Base-by-base conservation (phyloP, 2,113 vertebrate species). In the Sinocyclocheilus anshuiensis region DNA sequence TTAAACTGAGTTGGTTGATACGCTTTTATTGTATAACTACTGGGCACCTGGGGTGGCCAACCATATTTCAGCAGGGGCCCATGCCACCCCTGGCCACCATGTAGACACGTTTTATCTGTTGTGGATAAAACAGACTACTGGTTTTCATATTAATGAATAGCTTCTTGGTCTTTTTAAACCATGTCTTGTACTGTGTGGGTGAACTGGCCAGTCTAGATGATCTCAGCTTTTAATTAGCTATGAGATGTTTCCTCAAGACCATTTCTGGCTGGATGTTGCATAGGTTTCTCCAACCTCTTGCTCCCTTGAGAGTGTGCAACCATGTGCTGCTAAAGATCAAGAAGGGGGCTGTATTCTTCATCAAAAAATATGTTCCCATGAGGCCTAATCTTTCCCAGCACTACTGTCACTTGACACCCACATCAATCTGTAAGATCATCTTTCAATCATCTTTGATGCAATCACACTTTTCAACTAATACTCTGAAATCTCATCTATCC, bases 71-170 rank as follows among this genome's bases (percentile, higher is more conserved):
- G 29, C 29, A 33, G 29, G 3, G 29, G 3, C 29, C 29, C 29
- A 33, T 33, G 29, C 29, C 29, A 33, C 29, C 29, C 29, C 29
- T 33, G 29, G 29, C 29, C 29, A 3, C 29, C 29, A 33, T 33
- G 29, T 33, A 33, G 29, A 33, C 29, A 33, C 29, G 29, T 2
- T 2, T n/a, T n/a, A n/a, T n/a, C n/a, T n/a, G n/a, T 69, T 39
- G 50, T 42, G 79, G 59, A 24, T 77, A 53, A 83, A 67, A 69
- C 61, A 69, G 10, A 33, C 22, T 5, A 57, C 24, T 74, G 13
- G 16, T 83, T 53, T 87, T 63, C 72, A 77, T 26, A 71, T 81
- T 65, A 82, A 84, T 78, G 78, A 79, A 16, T 36, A 77, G 36
- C 0, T 53, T 15, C 50, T 78, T 71, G 59, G 26, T 77, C 24